Evolutionary conservation across 2,113 vertebrate species (phyloP).

Genomic region (Albula goreensis): DNA sequence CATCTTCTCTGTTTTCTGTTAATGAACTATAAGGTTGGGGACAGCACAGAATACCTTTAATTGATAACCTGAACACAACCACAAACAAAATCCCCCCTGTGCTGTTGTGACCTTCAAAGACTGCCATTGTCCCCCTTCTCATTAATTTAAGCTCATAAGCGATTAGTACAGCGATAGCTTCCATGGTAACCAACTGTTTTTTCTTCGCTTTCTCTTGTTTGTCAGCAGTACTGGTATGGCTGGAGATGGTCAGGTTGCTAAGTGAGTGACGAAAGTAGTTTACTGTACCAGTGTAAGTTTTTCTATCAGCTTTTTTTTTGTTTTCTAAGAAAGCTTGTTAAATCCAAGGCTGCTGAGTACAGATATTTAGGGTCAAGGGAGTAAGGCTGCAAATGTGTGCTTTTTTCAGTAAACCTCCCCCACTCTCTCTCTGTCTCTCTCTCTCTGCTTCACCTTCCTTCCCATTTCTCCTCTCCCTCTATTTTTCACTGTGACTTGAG

Average conservation of each 20-base stretch:
- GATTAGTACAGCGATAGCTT: neutral
- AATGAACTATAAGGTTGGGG: too few relatives aligned
- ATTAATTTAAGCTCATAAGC: neutral
- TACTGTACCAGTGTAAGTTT: neutral
- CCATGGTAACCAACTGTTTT: neutral
- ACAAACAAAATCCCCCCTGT: neutral
- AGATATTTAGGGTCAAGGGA: conserved; percentile 11
- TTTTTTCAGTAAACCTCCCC: neutral
- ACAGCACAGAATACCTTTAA: neutral
- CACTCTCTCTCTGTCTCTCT: neutral
- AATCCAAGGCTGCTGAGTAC: conserved; percentile 16
- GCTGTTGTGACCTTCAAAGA: neutral
- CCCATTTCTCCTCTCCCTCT: neutral
- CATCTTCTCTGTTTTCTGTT: too few relatives aligned
- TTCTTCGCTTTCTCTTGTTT: neutral
- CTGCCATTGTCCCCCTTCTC: neutral
- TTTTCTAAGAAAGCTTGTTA: conserved; percentile 11
- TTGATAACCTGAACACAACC: neutral
- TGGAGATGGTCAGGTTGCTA: neutral
- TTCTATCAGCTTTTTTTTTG: neutral
- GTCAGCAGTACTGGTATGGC: neutral
- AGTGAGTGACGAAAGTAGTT: neutral
- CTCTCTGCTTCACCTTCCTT: neutral
- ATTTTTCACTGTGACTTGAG: conserved; percentile 42
- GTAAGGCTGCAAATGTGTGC: neutral